Conservation (phyloP, 2,113 vertebrate genomes). For the Neolamprologus caudopunctatus region DNA sequence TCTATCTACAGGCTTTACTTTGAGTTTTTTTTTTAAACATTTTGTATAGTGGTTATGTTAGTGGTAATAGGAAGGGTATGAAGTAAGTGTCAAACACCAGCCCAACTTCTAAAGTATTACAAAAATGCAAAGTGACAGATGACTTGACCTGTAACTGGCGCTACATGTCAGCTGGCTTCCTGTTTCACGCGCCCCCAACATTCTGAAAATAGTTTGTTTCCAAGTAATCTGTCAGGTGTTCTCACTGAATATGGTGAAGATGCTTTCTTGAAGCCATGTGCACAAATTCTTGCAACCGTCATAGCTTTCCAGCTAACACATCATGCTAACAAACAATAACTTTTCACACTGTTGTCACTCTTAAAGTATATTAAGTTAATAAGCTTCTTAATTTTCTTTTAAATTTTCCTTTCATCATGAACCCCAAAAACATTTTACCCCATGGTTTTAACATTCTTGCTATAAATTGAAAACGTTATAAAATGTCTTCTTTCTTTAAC, state of each 20-base stretch:
- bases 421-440: neutral
- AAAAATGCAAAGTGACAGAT: neutral
- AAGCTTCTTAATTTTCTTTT: neutral
- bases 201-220: neutral
- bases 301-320: neutral
- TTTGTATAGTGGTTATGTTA: neutral
- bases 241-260: neutral
- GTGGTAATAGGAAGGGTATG: neutral
- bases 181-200: neutral
- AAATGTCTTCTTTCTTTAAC: neutral
- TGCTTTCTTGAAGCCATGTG: neutral
- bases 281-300: neutral
- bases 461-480: neutral
- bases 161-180: neutral
- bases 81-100: neutral
- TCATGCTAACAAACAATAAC: neutral
- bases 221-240: fast-evolving
- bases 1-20: neutral
- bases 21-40: neutral
- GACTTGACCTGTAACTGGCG: neutral
- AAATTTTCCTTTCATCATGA: fast-evolving
- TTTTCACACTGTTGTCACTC: neutral
- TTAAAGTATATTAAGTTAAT: neutral
- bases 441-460: neutral
- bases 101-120: neutral